Base-by-base conservation (phyloP, 2,797 vertebrate species). In the Syncerus caffer region DNA sequence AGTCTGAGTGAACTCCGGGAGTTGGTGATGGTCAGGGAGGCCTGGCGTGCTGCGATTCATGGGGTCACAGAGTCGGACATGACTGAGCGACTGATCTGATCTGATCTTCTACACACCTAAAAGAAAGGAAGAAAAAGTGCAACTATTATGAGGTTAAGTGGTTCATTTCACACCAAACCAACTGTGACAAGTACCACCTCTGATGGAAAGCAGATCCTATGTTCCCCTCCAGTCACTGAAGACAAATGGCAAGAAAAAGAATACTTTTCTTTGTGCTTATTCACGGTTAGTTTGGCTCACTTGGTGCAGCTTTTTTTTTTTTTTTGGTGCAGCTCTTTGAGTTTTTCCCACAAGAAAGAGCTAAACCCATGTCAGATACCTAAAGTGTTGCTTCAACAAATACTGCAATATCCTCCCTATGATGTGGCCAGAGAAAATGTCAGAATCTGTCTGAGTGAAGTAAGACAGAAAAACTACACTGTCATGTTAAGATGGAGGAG, bases 321-420 rank as follows among this genome's bases (percentile, higher is more conserved):
- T 42, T 42, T 5, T 62, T 38, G 19, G 45, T 51, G 23, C 38
- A 67, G 38, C 60, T 91, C 11, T 86, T 89, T 88, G 34, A 60
- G 2, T 78, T 47, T 92, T 92, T 85, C 9, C 17, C 34, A 47
- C 38, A 45, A 45, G 67, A 92, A 78, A 90, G 25, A n/a, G 34
- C 76, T 92, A 94, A 79, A 74, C 29, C 12, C 71, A 55, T n/a
- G 45, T 45, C 88, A 93, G 64, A 86, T 15, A 34, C 15, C 64
- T 57, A 21, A 31, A 82, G 45, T 57, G n/a, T 83, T 67, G n/a
- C 50, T 97, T 91, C 71, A 90, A 84, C 64, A 95, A 90, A 83
- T 50, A 15, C 15, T 31, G 1, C 47, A 93, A 84, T 47, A 84
- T 67, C 25, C 23, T 31, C 60, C 53, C 58, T 85, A 50, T 84